Percentiles rank a stretch among this genome's conserved stretches.
Conservation (phyloP, 2,113 vertebrate species). For the Myrmecobius fasciatus region DNA sequence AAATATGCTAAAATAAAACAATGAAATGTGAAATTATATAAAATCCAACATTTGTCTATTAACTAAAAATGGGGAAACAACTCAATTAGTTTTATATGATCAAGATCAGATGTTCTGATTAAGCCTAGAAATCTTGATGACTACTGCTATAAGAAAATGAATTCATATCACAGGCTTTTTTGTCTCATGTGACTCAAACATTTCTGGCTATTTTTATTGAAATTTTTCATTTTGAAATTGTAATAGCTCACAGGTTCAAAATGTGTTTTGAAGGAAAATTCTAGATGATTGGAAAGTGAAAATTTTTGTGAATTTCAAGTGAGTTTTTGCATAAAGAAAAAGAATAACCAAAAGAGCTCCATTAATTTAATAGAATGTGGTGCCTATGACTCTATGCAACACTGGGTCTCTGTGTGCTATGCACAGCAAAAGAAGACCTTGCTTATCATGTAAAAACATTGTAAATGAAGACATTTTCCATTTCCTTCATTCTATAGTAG, state of each 20-base stretch:
- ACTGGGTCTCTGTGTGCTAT: background rate
- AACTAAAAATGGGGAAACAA: background rate
- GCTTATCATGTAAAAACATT: slow-evolving; percentile 18
- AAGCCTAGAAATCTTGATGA: background rate
- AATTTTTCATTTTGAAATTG: slow-evolving; percentile 56
- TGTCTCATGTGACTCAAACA: slow-evolving; percentile 20
- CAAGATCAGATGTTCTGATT: background rate
- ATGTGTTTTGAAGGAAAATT: slow-evolving; percentile 48
- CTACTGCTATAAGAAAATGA: background rate
- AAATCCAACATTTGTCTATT: background rate
- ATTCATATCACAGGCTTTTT: background rate
- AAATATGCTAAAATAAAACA: background rate
- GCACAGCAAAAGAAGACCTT: slow-evolving; percentile 20
- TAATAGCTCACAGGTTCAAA: slow-evolving; percentile 50
- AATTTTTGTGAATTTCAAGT: slow-evolving; percentile 32
- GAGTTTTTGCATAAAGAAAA: slow-evolving; percentile 29
- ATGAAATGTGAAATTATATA: background rate
- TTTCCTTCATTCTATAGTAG: slow-evolving; percentile 24
- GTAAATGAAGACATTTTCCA: slow-evolving; percentile 20
- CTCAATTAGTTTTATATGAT: background rate
- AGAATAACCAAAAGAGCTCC: slow-evolving; percentile 28
- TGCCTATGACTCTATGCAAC: slow-evolving; percentile 30
- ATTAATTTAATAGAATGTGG: slow-evolving; percentile 32
- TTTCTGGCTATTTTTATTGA: slow-evolving; percentile 48
- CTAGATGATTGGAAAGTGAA: slow-evolving; percentile 27